Conservation (phyloP, 1,140 invertebrate genomes). For the Schlechtendalia chinensis region DNA sequence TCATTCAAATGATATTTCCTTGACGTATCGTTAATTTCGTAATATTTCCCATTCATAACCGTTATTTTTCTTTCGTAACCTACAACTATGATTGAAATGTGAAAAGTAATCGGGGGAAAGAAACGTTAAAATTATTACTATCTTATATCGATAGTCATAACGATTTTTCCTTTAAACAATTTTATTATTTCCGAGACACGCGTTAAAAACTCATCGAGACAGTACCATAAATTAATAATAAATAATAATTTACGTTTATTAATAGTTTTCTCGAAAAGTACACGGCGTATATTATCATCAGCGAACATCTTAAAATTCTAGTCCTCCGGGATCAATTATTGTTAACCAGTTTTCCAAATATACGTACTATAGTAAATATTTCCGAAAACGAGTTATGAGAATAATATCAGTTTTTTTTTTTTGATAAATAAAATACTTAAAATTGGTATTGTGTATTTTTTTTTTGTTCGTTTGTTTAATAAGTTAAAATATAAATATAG, state of each 20-base stretch:
- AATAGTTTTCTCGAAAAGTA: not conserved
- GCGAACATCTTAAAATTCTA: not conserved
- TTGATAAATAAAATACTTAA: not conserved
- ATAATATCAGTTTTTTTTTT: not conserved
- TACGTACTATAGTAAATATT: not conserved
- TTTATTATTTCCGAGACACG: not conserved
- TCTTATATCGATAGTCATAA: too few species aligned
- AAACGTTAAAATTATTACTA: not conserved
- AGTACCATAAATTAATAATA: not conserved
- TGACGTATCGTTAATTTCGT: not conserved
- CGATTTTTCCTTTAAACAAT: not conserved
- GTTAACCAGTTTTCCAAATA: conserved; percentile 5
- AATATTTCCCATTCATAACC: not conserved
- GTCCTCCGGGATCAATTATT: conserved; percentile 2
- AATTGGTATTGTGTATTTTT: not conserved
- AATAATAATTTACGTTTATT: not conserved
- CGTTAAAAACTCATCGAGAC: not conserved
- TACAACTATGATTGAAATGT: not conserved
- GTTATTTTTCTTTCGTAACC: not conserved
- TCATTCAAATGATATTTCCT: conserved; percentile 17
- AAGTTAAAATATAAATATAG: not conserved
- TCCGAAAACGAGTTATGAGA: not conserved
- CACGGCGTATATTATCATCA: too few species aligned
- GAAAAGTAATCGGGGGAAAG: not conserved
- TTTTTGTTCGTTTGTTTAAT: too few species aligned